A percentile compares a stretch with the other conserved stretches of the same genome.
phyloP scores from a whole-genome alignment of 2,113 vertebrate genomes.

The Theristicus caerulescens region DNA sequence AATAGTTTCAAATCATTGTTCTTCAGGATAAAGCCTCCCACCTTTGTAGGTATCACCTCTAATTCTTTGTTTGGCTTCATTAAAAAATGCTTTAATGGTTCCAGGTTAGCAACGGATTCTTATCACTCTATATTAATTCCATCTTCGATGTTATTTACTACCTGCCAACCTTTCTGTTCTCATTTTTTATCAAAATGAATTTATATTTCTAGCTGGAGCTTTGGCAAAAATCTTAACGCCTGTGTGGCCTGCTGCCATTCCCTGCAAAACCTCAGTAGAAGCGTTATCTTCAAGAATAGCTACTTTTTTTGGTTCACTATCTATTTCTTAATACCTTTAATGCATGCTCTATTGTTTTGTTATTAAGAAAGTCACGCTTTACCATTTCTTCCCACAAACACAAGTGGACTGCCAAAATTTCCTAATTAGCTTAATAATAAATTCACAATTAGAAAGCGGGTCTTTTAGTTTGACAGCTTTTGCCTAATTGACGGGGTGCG shows the following conservation, averaged over 20 bases:
- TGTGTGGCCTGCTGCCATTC: not conserved
- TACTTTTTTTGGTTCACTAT: not conserved
- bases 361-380: not conserved
- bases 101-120: not conserved
- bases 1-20: not conserved
- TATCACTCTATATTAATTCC: not conserved
- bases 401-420: not conserved
- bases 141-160: not conserved
- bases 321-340: not conserved
- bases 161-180: not conserved
- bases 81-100: not conserved
- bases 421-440: not conserved
- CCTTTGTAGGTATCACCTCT: not conserved
- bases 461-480: not conserved
- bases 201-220: not conserved
- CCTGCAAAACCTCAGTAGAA: not conserved
- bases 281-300: not conserved
- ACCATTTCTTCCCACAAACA: not conserved
- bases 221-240: not conserved
- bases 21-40: not conserved
- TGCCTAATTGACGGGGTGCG: not conserved
- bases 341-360: not conserved
- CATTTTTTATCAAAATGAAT: not conserved
- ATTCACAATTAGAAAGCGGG: not conserved
- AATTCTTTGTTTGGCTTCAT: not conserved